These are phyloP conservation scores for Trichopria drosophilae DNA, from an alignment of 2,888 invertebrate genomes.

Conservation along the genomic window DNA sequence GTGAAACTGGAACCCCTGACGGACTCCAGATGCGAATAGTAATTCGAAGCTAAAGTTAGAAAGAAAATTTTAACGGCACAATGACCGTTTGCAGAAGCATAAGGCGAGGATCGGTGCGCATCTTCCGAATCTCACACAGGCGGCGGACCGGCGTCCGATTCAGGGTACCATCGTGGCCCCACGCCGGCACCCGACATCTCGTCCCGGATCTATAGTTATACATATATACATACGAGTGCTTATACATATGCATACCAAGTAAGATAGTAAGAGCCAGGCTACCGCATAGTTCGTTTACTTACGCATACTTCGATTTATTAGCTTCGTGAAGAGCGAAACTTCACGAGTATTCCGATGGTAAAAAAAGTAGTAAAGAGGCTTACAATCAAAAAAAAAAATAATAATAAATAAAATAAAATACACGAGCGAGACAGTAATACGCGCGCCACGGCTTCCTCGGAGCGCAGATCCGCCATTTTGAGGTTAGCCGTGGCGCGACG, in stretches of 20 bases:
- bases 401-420: background rate
- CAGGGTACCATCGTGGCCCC: conserved; percentile 8
- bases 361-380: too few species aligned
- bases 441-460: conserved; percentile 9
- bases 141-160: conserved; percentile 3
- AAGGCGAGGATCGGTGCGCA: conserved; percentile 24
- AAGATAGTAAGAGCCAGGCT: conserved; percentile 9
- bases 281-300: too few species aligned
- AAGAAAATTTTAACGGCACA: conserved; percentile 9
- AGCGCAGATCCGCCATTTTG: conserved; percentile 27
- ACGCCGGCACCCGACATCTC: too few species aligned
- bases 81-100: too few species aligned
- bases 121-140: conserved; percentile 27
- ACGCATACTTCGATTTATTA: too few species aligned
- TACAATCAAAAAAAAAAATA: conserved; percentile 31
- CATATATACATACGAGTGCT: conserved; percentile 18
- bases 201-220: conserved; percentile 20
- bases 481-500: background rate
- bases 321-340: too few species aligned
- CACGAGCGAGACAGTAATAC: background rate
- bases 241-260: conserved; percentile 7
- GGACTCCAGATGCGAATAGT: conserved; percentile 68
- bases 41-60: conserved; percentile 32
- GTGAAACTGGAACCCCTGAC: conserved; percentile 75
- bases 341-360: too few species aligned